Evolutionary conservation across 2,797 vertebrate species (phyloP), one percentile per base, ranked within the genome.

Genomic region (Tarsius wallacei): DNA sequence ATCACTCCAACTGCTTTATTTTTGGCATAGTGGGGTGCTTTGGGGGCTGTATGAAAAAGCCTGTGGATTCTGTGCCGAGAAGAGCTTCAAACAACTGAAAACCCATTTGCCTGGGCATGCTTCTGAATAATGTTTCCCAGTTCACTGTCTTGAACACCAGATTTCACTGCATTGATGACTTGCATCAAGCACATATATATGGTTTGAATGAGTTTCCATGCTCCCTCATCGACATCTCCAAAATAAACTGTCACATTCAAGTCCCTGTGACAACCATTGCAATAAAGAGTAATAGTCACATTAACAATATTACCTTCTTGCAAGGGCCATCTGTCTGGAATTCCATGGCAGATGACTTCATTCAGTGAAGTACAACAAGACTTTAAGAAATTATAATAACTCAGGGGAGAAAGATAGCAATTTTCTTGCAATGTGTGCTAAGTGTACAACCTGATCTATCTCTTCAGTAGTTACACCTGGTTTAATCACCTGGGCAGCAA

Each of bases 311-410:
- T 99, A 61, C 99, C 99, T 9, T 99, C 99, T 98, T 99, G 99
- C 96, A 99, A 99, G 2, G 98, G 99, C 97, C 99, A 99, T 97
- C 99, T 98, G 98, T 99, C 99, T n/a, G 99, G 99, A 98, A 99
- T 99, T 96, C 99, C 99, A 83, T 99, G 99, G 98, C 99, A 99
- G 98, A 99, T 99, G 83, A 99, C 99, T 98, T 99, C 99, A 87
- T 99, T 99, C 97, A 99, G 99, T 73, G 99, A 99, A 0, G 99
- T 99, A 98, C 99, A 99, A 99, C 99, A 99, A 2, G 99, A 99
- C 98, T 99, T 99, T 9, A 99, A 99, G 93, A 99, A 99, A 99
- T 99, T 99, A 98, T 99, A 99, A 97, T 99, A 99, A 99, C 99
- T 99, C 97, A 99, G 98, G 55, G 99, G 99, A 57, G 99, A 99